These are phyloP conservation scores for Cyprinodon diabolis DNA, from an alignment of 2,797 vertebrate species.

Conservation along the genomic window DNA sequence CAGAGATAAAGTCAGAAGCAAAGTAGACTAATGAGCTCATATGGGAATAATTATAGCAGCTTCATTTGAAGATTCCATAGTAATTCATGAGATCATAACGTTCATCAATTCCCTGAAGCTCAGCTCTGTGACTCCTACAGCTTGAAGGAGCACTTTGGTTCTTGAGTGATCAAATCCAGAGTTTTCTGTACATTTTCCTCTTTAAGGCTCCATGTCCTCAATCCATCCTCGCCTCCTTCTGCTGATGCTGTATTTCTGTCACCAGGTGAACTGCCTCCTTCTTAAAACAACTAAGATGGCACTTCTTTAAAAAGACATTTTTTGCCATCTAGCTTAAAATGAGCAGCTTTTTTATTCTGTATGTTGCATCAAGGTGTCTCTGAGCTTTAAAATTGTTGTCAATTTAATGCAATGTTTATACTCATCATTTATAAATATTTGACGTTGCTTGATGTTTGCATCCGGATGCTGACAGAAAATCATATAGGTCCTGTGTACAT, in stretches of 20 bases:
- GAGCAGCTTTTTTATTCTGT: no score
- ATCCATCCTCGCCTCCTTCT: conserved; percentile 31
- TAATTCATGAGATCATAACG: conserved; percentile 52
- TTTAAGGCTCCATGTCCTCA: conserved; percentile 26
- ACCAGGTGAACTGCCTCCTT: background rate
- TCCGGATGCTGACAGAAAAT: no score
- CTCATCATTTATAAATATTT: no score
- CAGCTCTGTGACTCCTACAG: conserved; percentile 43
- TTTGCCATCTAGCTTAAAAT: no score
- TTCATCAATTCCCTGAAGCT: conserved; percentile 42
- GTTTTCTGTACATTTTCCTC: conserved; percentile 25
- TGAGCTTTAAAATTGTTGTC: no score
- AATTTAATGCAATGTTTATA: no score
- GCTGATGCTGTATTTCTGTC: background rate
- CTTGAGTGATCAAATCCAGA: conserved; percentile 29
- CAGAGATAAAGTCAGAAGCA: conserved; percentile 30
- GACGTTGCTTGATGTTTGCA: no score
- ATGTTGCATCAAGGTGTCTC: no score
- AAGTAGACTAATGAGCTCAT: conserved; percentile 34
- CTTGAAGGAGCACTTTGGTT: conserved; percentile 36
- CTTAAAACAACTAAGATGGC: background rate
- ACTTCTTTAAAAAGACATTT: background rate
- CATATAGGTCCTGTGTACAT: no score
- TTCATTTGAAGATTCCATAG: conserved; percentile 42
- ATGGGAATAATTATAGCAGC: conserved; percentile 28